Evolutionary conservation across 2,113 vertebrate species (phyloP).

Genomic region (Phodopus roborovskii): DNA sequence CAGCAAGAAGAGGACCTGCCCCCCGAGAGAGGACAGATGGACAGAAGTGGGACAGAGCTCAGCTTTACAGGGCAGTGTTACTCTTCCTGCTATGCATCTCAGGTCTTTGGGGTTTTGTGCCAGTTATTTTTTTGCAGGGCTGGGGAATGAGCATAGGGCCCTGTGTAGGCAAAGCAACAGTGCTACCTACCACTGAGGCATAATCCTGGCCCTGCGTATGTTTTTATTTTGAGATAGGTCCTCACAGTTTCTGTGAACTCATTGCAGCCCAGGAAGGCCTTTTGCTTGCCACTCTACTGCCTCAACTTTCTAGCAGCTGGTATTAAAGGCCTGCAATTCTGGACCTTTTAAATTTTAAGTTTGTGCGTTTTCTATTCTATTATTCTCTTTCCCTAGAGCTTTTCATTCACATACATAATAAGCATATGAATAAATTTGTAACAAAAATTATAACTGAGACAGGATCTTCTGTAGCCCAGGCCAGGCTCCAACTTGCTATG

Average conservation of each 20-base stretch:
- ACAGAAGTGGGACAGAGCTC: neutral
- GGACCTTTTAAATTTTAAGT: neutral
- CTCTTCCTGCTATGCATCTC: neutral
- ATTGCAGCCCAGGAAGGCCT: neutral
- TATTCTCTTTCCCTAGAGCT: neutral
- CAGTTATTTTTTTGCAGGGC: neutral
- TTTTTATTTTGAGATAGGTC: neutral
- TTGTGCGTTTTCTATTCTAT: neutral
- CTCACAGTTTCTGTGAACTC: neutral
- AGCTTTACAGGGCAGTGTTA: neutral
- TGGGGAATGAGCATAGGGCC: neutral
- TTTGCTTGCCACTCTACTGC: neutral
- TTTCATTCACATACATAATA: neutral
- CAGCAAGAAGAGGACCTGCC: neutral
- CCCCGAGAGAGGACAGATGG: neutral
- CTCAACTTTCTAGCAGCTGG: neutral
- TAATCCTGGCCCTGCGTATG: neutral
- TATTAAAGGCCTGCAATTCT: neutral
- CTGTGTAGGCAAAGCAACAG: rapidly evolving
- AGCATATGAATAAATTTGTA: neutral
- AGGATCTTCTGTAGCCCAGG: neutral
- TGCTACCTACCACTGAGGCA: neutral
- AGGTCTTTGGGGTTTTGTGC: neutral
- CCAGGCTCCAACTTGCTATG: neutral
- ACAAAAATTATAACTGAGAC: neutral